phyloP scores from a whole-genome alignment of 2,888 invertebrate genomes.

The Agrypnus murinus region DNA sequence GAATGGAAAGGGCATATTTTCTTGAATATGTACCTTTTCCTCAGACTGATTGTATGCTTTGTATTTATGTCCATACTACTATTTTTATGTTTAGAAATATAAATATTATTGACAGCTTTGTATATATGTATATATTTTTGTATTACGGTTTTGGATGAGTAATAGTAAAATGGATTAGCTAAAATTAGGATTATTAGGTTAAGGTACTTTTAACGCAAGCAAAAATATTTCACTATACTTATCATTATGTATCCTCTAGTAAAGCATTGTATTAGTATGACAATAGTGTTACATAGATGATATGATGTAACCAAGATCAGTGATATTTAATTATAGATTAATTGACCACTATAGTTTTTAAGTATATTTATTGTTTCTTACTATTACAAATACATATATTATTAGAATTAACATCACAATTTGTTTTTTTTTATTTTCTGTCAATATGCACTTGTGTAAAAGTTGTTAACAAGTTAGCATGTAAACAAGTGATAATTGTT shows the following conservation, averaged over 20 bases:
- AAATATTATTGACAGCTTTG: background rate
- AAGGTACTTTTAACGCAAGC: no score
- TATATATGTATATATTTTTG: slow-evolving; percentile 7
- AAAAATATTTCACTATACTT: background rate
- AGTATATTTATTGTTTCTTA: slow-evolving; percentile 19
- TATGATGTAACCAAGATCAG: background rate
- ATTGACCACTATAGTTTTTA: background rate
- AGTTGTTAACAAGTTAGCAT: no score
- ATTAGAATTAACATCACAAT: slow-evolving; percentile 3
- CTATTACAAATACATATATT: background rate
- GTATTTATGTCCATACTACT: background rate
- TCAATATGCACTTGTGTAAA: background rate
- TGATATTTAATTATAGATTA: slow-evolving; percentile 19
- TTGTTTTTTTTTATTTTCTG: background rate
- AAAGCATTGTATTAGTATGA: background rate
- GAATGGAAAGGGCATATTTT: background rate
- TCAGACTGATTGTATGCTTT: slow-evolving; percentile 30
- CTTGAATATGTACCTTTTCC: background rate
- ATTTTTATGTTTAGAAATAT: background rate
- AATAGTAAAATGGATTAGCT: no score
- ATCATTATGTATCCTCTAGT: background rate
- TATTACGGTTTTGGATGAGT: slow-evolving; percentile 5
- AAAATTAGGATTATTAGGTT: no score
- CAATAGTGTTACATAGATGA: background rate
- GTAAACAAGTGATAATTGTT: no score